These are phyloP conservation scores for Sipha maydis DNA, from an alignment of 2,888 invertebrate genomes.

Conservation along the genomic window DNA sequence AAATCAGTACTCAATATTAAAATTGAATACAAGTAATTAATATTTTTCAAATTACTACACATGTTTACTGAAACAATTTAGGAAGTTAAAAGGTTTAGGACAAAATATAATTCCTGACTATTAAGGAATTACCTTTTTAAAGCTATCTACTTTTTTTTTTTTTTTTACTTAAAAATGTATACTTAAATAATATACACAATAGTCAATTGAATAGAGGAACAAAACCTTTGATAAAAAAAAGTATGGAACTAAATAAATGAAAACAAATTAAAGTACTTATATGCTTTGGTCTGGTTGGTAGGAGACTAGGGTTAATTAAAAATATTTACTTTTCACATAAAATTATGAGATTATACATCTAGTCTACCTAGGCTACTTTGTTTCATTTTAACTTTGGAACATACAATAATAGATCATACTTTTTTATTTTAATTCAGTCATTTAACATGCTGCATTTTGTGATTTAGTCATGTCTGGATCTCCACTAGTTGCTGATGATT, in stretches of 20 bases:
- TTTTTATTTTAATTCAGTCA: conserved; percentile 31
- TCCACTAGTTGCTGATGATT: conserved; percentile 24
- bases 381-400: conserved; percentile 49
- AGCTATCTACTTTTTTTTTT: background rate
- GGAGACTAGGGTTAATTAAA: conserved; percentile 49
- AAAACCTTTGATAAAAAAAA: conserved; percentile 51
- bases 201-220: conserved; percentile 53
- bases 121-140: conserved; percentile 7
- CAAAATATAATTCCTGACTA: conserved; percentile 14
- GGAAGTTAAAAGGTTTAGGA: conserved; percentile 36
- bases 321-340: conserved; percentile 30
- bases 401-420: conserved; percentile 15
- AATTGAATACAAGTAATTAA: conserved; percentile 19
- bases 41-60: conserved; percentile 12
- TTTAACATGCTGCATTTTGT: conserved; percentile 53
- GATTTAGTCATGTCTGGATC: conserved; percentile 48
- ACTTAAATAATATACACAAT: conserved; percentile 8
- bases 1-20: background rate
- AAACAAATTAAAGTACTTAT: conserved; percentile 48
- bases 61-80: conserved; percentile 18
- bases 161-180: conserved; percentile 18
- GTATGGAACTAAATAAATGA: conserved; percentile 18
- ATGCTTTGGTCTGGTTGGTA: conserved; percentile 53
- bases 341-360: conserved; percentile 1
- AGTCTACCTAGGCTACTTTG: conserved; percentile 20